Conservation (phyloP, 2,888 invertebrate genomes). For the Drosophila anceps region DNA sequence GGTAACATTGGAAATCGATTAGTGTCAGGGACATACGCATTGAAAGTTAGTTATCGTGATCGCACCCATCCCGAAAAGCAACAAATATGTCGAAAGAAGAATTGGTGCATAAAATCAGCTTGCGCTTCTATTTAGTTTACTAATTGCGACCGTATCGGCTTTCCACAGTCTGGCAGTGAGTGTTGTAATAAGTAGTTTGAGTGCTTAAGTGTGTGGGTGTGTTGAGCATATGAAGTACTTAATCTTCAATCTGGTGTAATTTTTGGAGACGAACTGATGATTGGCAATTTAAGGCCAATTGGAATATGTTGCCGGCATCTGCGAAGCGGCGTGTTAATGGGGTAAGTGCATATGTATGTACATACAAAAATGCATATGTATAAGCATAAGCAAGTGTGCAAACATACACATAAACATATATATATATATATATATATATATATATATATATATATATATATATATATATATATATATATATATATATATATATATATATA, state of each 20-base stretch:
- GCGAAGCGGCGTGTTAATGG: neutral
- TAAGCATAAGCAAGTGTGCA: too few species aligned
- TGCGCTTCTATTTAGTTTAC: too few species aligned
- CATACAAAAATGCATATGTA: too few species aligned
- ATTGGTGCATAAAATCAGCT: neutral
- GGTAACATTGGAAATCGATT: neutral
- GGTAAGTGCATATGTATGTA: neutral
- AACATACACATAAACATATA: too few species aligned
- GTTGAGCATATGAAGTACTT: neutral
- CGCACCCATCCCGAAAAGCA: neutral
- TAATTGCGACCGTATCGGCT: neutral
- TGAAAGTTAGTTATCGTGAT: conserved; percentile 7
- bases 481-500: too few species aligned
- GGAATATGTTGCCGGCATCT: neutral
- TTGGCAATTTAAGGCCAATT: neutral
- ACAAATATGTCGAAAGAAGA: neutral
- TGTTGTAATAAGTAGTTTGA: neutral
- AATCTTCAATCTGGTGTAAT: neutral
- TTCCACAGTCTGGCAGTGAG: neutral
- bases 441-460: too few species aligned
- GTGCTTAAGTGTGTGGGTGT: neutral
- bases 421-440: too few species aligned
- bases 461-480: too few species aligned
- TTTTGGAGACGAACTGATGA: neutral
- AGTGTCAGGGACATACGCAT: neutral